Evolutionary conservation across 2,797 vertebrate genomes (phyloP), one percentile per base, ranked within the genome.

Genomic region (Natrix natrix): DNA sequence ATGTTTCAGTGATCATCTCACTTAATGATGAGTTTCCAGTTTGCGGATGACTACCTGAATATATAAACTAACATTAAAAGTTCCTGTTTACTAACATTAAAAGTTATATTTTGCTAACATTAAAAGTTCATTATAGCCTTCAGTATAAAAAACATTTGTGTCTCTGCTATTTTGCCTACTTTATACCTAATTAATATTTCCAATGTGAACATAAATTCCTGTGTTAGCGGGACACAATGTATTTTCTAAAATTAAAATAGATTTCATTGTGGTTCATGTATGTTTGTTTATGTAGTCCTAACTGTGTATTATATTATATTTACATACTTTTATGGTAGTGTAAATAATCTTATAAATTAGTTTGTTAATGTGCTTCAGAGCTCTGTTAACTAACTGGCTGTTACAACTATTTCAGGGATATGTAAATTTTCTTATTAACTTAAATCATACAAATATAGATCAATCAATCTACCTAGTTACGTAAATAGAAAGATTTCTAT

Each of bases 371-470:
- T 89, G 10, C 26, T 89, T 61, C 1, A 61, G 13, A 37, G 24
- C 60, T 60, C 26, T 14, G 26, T n/a, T 92, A 87, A 87, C 48
- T 66, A 66, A 87, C 55, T 55, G 54, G 48, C 3, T 52, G n/a
- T 54, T 52, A 63, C 22, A 91, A 63, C 11, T 74, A 37, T n/a
- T 28, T 87, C 24, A n/a, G 22, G 28, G 14, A 87, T 57, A 59
- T 7, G 3, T 89, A 43, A 0, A 54, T 63, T 87, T 88, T 74
- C 48, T n/a, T 87, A 6, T 52, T 92, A 52, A 87, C 32, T 54
- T 26, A 94, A 95, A 90, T 61, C 89, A 87, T 13, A 48, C 28
- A 60, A 55, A 60, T 74, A 22, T 92, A 22, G 92, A 88, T 88
- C 48, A 74, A 88, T 89, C 37, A 66, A 6, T 26, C 1, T 2